Conservation (phyloP, 2,888 invertebrate genomes). For the Biston betularia region DNA sequence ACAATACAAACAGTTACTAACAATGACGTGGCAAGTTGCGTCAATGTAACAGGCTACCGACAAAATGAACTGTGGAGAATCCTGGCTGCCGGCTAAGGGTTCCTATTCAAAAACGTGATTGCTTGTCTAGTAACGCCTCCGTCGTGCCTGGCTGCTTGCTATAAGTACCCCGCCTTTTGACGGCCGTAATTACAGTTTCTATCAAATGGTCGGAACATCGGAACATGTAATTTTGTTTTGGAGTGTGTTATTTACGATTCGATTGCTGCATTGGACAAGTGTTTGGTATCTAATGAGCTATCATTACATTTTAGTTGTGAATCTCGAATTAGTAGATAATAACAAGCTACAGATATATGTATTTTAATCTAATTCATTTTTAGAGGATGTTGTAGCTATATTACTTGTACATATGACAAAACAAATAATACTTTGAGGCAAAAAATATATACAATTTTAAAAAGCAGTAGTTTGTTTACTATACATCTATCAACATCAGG, state of each 20-base stretch:
- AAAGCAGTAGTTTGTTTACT: too few species aligned
- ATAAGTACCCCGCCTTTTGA: conserved; percentile 59
- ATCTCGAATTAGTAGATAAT: conserved; percentile 5
- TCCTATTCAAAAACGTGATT: conserved; percentile 77
- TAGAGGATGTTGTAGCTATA: too few species aligned
- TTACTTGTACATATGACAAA: too few species aligned
- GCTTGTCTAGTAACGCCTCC: conserved; percentile 56
- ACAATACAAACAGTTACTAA: conserved; percentile 79
- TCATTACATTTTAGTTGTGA: conserved; percentile 12
- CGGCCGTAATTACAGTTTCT: conserved; percentile 58
- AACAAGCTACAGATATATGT: too few species aligned
- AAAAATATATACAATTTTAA: too few species aligned
- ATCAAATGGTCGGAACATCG: conserved; percentile 49
- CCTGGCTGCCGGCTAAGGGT: conserved; percentile 73
- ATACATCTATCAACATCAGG: too few species aligned
- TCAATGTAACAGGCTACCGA: conserved; percentile 75
- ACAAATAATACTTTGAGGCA: too few species aligned
- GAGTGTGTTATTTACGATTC: conserved; percentile 40
- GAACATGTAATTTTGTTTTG: conserved; percentile 54
- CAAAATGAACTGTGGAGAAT: conserved; percentile 76
- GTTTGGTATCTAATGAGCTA: conserved; percentile 26
- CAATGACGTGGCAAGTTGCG: conserved; percentile 74
- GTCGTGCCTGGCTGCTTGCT: conserved; percentile 39
- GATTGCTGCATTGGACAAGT: conserved; percentile 36
- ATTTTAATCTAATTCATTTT: too few species aligned